These are phyloP conservation scores for Paramuricea clavata DNA, from an alignment of 92 coral and sea anemone species.

Conservation along the genomic window DNA sequence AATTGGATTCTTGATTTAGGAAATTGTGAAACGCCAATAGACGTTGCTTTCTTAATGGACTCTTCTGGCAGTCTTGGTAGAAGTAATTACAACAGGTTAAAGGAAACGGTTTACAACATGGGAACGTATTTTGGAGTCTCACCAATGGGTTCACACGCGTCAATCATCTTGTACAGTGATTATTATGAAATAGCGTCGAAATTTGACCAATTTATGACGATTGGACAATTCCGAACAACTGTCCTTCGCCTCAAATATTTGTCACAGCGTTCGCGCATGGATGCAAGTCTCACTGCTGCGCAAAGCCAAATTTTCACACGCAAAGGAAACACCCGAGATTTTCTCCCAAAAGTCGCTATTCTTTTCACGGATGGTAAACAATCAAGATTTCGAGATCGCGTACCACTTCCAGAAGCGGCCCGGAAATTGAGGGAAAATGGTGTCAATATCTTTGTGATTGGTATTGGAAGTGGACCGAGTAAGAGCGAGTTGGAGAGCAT, in stretches of 20 bases:
- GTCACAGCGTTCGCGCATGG: conserved; percentile 66
- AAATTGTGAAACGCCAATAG: conserved; percentile 51
- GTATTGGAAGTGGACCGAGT: conserved; percentile 5
- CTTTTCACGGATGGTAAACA: conserved; percentile 32
- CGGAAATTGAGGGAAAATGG: background rate
- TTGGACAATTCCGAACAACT: conserved; percentile 33
- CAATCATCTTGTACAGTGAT: conserved; percentile 70
- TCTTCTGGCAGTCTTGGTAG: conserved; percentile 76
- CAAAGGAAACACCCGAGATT: conserved; percentile 17
- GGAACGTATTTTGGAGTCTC: conserved; percentile 62
- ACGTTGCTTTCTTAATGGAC: conserved; percentile 76
- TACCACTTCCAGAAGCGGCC: background rate
- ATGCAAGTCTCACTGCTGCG: conserved; percentile 69
- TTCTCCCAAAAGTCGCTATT: conserved; percentile 25
- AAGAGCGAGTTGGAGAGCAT: conserved; percentile 4
- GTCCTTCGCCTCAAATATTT: conserved; percentile 50
- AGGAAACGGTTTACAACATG: conserved; percentile 43
- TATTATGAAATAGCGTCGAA: conserved; percentile 35
- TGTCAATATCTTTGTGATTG: conserved; percentile 11
- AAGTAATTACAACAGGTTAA: conserved; percentile 66
- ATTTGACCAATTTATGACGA: conserved; percentile 46
- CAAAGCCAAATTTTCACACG: conserved; percentile 50
- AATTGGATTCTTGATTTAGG: conserved; percentile 19
- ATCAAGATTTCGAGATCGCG: background rate
- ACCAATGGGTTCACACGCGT: conserved; percentile 59